Evolutionary conservation across 2,888 invertebrate genomes (phyloP).

Genomic region (Seira sanloemensis): DNA sequence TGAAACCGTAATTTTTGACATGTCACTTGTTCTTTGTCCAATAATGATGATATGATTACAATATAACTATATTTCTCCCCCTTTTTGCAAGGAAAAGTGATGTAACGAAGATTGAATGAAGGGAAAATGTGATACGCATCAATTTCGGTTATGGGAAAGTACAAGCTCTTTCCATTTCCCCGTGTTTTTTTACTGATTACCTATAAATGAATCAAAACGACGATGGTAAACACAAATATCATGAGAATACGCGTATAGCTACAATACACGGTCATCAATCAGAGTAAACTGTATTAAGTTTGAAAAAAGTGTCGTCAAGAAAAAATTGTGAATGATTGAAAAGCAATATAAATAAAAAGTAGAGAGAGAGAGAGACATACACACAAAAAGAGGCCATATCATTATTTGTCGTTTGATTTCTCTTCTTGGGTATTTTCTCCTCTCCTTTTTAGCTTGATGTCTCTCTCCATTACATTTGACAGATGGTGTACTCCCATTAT

Average conservation of each 20-base stretch:
- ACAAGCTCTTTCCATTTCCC: constrained; percentile 45
- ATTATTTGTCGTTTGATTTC: constrained; percentile 60
- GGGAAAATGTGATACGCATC: constrained; percentile 17
- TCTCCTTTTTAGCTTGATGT: constrained; percentile 22
- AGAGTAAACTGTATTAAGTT: constrained; percentile 44
- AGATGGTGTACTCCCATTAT: constrained; percentile 45
- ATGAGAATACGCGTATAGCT: too few species aligned
- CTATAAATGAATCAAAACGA: constrained; percentile 13
- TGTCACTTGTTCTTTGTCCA: constrained; percentile 37
- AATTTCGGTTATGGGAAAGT: constrained; percentile 27
- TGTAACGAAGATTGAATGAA: background rate
- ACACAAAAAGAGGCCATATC: constrained; percentile 18
- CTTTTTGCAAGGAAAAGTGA: background rate
- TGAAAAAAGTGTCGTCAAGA: background rate
- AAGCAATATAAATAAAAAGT: constrained; percentile 20
- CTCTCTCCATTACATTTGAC: constrained; percentile 5
- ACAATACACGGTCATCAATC: constrained; percentile 46
- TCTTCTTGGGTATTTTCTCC: constrained; percentile 13
- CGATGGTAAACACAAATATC: too few species aligned
- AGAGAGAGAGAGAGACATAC: background rate
- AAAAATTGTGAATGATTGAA: constrained; percentile 41
- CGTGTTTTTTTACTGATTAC: constrained; percentile 36
- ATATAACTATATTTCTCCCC: too few species aligned
- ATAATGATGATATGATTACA: constrained; percentile 39
- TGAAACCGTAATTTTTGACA: constrained; percentile 55